Percentiles rank a stretch among this genome's conserved stretches.
Conservation (phyloP, 1,140 invertebrate genomes). For the Monomorium pharaonis region DNA sequence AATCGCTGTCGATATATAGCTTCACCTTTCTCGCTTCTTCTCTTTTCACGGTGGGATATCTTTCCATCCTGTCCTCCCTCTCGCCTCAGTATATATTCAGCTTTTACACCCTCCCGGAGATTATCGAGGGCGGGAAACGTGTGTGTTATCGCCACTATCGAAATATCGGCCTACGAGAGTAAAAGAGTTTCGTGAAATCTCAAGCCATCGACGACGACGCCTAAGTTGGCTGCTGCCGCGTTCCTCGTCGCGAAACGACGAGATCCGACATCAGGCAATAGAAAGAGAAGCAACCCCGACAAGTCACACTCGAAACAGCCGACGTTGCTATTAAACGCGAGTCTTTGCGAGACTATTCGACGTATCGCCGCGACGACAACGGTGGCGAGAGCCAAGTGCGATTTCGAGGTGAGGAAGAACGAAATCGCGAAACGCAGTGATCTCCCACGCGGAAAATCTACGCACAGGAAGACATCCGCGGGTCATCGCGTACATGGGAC, state of each 20-base stretch:
- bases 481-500: slow-evolving; percentile 58
- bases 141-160: background rate
- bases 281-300: slow-evolving; percentile 26
- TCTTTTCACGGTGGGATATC: slow-evolving; percentile 9
- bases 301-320: slow-evolving; percentile 56
- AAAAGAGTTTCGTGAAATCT: background rate
- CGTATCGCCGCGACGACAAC: slow-evolving; percentile 23
- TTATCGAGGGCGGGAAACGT: slow-evolving; percentile 26
- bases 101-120: background rate
- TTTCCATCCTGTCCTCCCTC: background rate
- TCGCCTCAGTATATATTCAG: background rate
- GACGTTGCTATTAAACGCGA: slow-evolving; percentile 55
- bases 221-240: background rate
- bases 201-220: slow-evolving; percentile 38
- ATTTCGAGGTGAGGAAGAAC: background rate
- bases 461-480: slow-evolving; percentile 43
- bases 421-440: background rate
- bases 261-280: slow-evolving; percentile 55
- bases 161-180: slow-evolving; percentile 19
- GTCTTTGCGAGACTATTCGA: slow-evolving; percentile 19
- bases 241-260: background rate
- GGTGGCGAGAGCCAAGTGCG: background rate
- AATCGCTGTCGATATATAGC: slow-evolving; percentile 60
- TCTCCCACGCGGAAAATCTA: slow-evolving; percentile 30
- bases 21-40: slow-evolving; percentile 29